Conservation (phyloP, 2,113 vertebrate genomes). For the Crypturellus undulatus region DNA sequence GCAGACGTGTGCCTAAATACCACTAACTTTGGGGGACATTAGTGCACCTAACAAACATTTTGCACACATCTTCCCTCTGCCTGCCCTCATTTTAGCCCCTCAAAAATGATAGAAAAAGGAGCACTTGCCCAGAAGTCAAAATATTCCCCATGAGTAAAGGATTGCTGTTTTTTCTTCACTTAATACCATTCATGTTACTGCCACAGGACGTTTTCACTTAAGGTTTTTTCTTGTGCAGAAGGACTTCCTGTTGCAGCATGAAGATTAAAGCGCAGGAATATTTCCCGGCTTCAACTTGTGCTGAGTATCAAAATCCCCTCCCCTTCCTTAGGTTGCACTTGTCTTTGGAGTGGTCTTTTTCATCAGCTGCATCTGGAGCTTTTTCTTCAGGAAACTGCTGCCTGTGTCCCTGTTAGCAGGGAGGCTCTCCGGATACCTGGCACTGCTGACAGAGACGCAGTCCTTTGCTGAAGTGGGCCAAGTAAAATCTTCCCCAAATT, state of each 20-base stretch:
- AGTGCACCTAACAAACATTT: background rate
- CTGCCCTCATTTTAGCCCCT: background rate
- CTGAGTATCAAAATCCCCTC: background rate
- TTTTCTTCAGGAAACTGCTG: background rate
- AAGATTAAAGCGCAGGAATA: background rate
- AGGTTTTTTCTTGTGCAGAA: background rate
- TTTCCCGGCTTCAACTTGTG: background rate
- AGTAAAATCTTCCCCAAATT: background rate
- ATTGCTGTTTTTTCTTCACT: background rate
- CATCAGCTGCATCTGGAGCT: background rate
- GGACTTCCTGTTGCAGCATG: background rate
- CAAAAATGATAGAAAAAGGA: accelerated
- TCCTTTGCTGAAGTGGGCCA: background rate
- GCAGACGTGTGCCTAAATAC: background rate
- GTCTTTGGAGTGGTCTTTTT: background rate
- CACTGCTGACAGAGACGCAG: background rate
- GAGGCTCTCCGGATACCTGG: accelerated
- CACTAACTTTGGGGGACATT: background rate
- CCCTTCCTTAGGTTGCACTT: background rate
- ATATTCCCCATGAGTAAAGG: background rate
- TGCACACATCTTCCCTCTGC: background rate
- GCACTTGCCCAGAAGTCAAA: background rate
- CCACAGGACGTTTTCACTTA: background rate
- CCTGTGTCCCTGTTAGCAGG: background rate
- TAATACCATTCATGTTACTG: background rate